Conservation (phyloP, 1,140 invertebrate genomes). For the Cyclina sinensis region DNA sequence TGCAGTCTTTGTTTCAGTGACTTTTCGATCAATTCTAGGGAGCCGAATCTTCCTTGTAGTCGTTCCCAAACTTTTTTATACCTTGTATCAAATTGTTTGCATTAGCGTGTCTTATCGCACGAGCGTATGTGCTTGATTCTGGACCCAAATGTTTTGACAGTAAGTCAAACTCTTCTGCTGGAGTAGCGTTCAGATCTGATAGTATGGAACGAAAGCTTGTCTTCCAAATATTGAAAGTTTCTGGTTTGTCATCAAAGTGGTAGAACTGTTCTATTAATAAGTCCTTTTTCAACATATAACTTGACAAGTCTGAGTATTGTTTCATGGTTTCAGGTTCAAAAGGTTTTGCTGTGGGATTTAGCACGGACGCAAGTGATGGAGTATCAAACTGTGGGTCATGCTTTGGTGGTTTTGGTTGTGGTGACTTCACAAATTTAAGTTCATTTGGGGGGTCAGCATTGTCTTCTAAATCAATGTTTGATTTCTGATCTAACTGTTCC, state of each 20-base stretch:
- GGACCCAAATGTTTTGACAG: conserved; percentile 50
- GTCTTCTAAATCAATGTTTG: background rate
- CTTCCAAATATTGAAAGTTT: conserved; percentile 48
- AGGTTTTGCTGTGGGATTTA: background rate
- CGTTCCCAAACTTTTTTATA: conserved; percentile 55
- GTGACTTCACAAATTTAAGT: background rate
- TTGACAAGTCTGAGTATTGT: conserved; percentile 38
- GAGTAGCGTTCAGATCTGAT: conserved; percentile 20
- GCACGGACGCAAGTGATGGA: background rate
- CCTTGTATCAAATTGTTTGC: background rate
- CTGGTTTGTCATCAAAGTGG: conserved; percentile 57
- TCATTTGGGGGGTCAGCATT: background rate
- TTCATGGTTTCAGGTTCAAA: background rate
- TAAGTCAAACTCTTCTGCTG: conserved; percentile 59
- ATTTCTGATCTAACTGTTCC: background rate
- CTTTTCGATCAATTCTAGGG: conserved; percentile 41
- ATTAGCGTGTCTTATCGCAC: conserved; percentile 40
- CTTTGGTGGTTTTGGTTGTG: background rate
- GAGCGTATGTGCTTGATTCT: conserved; percentile 1
- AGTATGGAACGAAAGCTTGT: conserved; percentile 13
- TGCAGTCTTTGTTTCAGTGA: conserved; percentile 57
- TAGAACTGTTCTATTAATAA: conserved; percentile 36
- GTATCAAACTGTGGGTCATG: background rate
- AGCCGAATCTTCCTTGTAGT: conserved; percentile 62
- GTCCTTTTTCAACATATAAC: conserved; percentile 59